Conservation (phyloP, 2,113 vertebrate genomes). For the Petrocephalus zakoni region DNA sequence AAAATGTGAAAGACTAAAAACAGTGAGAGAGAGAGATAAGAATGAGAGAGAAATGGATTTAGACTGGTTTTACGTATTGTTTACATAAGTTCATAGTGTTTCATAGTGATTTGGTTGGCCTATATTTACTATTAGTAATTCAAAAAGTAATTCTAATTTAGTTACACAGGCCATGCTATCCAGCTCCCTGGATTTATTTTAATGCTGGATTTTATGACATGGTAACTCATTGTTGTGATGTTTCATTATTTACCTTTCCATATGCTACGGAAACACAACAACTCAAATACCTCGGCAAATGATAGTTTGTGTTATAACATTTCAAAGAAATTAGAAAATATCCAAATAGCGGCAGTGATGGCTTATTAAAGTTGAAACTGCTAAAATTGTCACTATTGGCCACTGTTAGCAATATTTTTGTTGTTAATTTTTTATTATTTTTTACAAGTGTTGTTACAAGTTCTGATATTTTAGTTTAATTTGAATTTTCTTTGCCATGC, state of each 20-base stretch:
- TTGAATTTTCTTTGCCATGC: too few species aligned
- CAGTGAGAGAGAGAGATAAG: not conserved
- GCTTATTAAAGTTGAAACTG: not conserved
- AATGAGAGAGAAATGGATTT: not conserved
- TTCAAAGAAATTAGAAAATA: slow-evolving; percentile 29
- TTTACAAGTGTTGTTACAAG: too few species aligned
- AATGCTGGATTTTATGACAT: not conserved
- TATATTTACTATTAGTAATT: not conserved
- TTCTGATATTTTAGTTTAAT: too few species aligned
- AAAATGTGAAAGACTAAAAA: not conserved
- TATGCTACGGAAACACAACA: not conserved
- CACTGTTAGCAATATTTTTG: not conserved
- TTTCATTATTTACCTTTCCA: not conserved
- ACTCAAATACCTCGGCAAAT: slow-evolving; percentile 28
- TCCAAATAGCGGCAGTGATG: slow-evolving; percentile 28
- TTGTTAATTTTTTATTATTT: not conserved
- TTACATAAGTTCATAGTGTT: not conserved
- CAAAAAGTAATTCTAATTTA: not conserved
- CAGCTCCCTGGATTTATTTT: not conserved
- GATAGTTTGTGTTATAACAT: slow-evolving; percentile 30
- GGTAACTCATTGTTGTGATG: not conserved
- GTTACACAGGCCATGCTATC: not conserved
- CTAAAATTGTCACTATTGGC: not conserved
- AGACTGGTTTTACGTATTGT: not conserved
- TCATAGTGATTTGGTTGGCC: not conserved